Conservation (phyloP, 1,140 invertebrate species). For the Trichogramma pretiosum region DNA sequence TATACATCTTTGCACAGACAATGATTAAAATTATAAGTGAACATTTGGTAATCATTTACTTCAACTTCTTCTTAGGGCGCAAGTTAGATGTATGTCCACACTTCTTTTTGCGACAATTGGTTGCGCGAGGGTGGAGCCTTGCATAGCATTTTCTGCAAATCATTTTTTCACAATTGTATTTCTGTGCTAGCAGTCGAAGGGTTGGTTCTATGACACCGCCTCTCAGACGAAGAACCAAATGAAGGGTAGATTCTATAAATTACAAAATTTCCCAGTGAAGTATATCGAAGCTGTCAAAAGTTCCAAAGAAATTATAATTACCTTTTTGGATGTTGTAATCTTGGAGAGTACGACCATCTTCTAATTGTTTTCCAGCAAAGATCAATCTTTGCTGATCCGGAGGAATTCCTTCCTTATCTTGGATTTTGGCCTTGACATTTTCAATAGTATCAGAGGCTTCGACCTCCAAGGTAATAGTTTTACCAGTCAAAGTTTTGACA, state of each 20-base stretch:
- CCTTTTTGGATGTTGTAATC: conserved; percentile 64
- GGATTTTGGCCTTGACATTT: too few relatives aligned
- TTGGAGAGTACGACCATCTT: conserved; percentile 63
- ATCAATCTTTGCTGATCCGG: conserved; percentile 55
- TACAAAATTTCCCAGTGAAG: conserved; percentile 61
- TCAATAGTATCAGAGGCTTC: too few relatives aligned
- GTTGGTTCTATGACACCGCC: conserved; percentile 67
- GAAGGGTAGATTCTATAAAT: conserved; percentile 65
- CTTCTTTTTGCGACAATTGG: conserved; percentile 98
- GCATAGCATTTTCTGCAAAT: conserved; percentile 99
- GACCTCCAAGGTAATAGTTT: conserved; percentile 67
- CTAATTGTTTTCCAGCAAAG: conserved; percentile 63
- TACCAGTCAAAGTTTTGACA: conserved; percentile 65
- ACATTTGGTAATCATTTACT: too few relatives aligned
- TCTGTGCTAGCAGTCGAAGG: conserved; percentile 99
- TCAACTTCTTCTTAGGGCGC: conserved; percentile 99
- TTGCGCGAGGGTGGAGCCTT: conserved; percentile 92
- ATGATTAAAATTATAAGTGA: too few relatives aligned
- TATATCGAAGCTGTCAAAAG: conserved; percentile 56
- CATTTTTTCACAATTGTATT: too few relatives aligned
- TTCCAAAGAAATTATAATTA: conserved; percentile 60
- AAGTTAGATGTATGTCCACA: conserved; percentile 99
- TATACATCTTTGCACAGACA: too few relatives aligned
- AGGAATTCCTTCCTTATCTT: too few relatives aligned
- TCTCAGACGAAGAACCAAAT: conserved; percentile 59